Conservation (phyloP, 1,140 invertebrate species). For the Anastrepha obliqua region DNA sequence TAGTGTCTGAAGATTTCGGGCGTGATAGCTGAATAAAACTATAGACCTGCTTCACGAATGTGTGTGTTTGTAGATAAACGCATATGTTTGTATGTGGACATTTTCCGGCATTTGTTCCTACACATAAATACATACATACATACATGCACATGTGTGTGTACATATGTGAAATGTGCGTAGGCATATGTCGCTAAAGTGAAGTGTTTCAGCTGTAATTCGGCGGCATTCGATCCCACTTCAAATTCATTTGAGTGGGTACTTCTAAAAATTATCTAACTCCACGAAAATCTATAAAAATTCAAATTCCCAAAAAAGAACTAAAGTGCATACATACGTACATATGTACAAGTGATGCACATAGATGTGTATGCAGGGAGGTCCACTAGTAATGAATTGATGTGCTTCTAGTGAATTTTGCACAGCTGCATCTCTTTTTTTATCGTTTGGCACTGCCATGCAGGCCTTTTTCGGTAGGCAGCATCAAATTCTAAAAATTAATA, state of each 20-base stretch:
- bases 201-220: conserved; percentile 15
- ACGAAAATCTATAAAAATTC: neutral
- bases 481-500: no score
- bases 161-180: neutral
- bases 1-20: neutral
- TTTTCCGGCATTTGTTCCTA: neutral
- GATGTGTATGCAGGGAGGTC: no score
- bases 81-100: no score
- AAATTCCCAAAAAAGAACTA: neutral
- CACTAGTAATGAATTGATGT: no score
- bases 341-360: no score
- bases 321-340: no score
- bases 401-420: no score
- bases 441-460: no score
- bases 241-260: neutral
- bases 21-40: neutral
- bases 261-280: neutral
- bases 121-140: neutral
- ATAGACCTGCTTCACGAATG: no score
- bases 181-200: neutral
- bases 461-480: no score
- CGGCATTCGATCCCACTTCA: neutral
- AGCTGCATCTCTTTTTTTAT: no score
- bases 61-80: neutral
- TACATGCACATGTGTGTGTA: no score